Percentiles rank a stretch among this genome's conserved stretches.
phyloP scores from a whole-genome alignment of 2,113 vertebrate genomes.

The Columbina picui region DNA sequence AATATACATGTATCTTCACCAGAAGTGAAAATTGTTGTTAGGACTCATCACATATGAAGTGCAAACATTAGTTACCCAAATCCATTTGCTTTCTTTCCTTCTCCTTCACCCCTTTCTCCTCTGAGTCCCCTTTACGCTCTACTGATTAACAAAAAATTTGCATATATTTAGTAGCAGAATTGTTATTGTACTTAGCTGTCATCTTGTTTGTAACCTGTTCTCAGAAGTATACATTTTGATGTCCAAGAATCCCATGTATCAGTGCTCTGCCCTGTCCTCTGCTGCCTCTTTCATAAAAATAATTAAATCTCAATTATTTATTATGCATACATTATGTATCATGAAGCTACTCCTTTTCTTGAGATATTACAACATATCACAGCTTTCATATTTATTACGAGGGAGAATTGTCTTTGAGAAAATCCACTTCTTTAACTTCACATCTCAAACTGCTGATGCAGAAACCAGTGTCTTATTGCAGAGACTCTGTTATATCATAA shows the following conservation, averaged over 20 bases:
- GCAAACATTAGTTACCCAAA: not conserved
- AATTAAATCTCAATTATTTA: not conserved
- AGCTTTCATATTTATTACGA: not conserved
- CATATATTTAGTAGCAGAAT: not conserved
- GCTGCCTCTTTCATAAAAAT: not conserved
- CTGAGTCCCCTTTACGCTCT: not conserved
- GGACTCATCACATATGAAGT: not conserved
- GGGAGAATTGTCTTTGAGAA: not conserved
- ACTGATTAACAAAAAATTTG: not conserved
- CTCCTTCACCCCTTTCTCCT: not conserved
- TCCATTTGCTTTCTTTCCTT: not conserved
- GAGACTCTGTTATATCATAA: not conserved
- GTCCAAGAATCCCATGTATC: not conserved
- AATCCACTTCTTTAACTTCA: not conserved
- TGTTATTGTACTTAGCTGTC: not conserved
- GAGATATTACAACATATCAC: not conserved
- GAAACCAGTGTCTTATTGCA: not conserved
- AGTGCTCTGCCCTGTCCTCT: not conserved
- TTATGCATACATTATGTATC: not conserved
- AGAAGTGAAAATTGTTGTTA: constrained; percentile 21
- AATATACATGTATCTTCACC: not conserved
- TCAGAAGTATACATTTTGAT: not conserved
- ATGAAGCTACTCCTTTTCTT: not conserved
- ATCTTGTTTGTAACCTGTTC: not conserved
- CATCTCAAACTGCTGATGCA: not conserved